phyloP scores from a whole-genome alignment of 2,797 vertebrate genomes.

The Champsocephalus gunnari region DNA sequence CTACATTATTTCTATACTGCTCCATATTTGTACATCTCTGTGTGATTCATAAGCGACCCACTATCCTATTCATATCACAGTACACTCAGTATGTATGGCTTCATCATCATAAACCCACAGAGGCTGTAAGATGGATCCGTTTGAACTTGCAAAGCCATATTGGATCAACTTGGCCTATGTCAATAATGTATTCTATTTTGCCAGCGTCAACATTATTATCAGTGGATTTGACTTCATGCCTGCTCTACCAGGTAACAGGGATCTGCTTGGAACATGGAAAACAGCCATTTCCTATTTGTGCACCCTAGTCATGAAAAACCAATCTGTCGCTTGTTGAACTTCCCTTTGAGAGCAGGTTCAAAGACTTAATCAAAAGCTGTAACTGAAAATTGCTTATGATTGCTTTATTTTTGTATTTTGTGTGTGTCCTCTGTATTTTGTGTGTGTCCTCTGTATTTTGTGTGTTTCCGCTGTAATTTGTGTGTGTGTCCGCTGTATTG shows the following conservation, averaged over 20 bases:
- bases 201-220: background rate
- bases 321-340: conserved; percentile 28
- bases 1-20: background rate
- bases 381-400: conserved; percentile 13
- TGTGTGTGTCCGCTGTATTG: too few relatives aligned
- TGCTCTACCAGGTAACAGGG: conserved; percentile 9
- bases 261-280: conserved; percentile 11
- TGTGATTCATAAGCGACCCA: conserved; percentile 7
- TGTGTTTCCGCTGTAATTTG: too few relatives aligned
- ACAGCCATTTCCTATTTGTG: conserved; percentile 10
- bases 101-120: conserved; percentile 1
- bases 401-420: background rate
- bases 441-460: too few relatives aligned
- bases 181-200: background rate
- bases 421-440: background rate
- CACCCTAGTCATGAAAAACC: conserved; percentile 1
- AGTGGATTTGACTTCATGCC: conserved; percentile 6
- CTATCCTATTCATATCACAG: conserved; percentile 11
- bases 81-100: background rate
- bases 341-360: conserved; percentile 10
- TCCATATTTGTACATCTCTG: background rate
- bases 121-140: conserved; percentile 7
- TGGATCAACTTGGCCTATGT: background rate
- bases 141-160: conserved; percentile 18
- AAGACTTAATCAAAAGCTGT: conserved; percentile 6